Base-by-base conservation (phyloP, 2,888 invertebrate genomes). In the Lysandra coridon region DNA sequence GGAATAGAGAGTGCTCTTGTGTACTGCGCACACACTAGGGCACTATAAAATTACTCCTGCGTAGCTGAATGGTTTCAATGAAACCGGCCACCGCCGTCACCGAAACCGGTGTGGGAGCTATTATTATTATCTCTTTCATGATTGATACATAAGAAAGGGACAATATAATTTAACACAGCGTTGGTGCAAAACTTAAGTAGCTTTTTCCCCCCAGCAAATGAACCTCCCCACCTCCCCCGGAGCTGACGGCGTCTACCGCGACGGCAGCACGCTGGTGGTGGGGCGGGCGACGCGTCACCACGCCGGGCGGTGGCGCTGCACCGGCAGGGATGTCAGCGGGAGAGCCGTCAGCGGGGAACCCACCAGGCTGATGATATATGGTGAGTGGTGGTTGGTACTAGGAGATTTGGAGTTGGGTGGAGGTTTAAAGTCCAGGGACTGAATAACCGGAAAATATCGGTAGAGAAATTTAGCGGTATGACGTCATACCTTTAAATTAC, bases 271-370 rank as follows among this genome's bases (percentile, higher is more conserved):
- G 7, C 84, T 90, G 49, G 89, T 91, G 81, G 89, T 94, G n/a
- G 90, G 89, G 1, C 88, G 93, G 3, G 93, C 93, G 4, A 89
- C 91, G 0, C 84, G 94, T 0, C 96, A 96, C 40, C 97, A 97
- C 86, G 96, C 96, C 64, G 97, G 97, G 0, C 90, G 95, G 78
- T 97, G 97, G 96, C 95, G 95, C 80, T 97, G 97, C 86, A 95
- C 96, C 44, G 96, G 96, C 0, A 95, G 95, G 64, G 96, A 96
- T 84, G 93, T 94, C 1, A 95, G 95, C 60, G 96, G 96, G 0
- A 95, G 95, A 80, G 95, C 96, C 2, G 95, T 96, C 73, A 95
- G 96, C 0, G 93, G 92, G 1, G 88, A 89, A 64, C 92, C 93
- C 0, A 90, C 88, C 2, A 84, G 86, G 1, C 83, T 93, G 79